phyloP scores from a whole-genome alignment of 2,113 vertebrate genomes.

The Cichladusa arquata region DNA sequence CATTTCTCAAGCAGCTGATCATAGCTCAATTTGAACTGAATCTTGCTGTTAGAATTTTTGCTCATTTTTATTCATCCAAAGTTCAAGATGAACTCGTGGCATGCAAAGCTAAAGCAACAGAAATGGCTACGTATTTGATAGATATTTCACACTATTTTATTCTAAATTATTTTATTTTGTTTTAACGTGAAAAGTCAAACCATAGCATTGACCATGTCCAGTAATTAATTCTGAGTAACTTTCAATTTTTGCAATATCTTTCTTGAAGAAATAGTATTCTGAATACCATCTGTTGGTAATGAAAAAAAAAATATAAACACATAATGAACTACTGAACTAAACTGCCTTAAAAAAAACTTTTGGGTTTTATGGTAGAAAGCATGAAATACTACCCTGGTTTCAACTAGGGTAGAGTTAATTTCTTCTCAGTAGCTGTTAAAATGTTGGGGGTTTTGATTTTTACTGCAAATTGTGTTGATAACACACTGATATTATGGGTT shows the following conservation, averaged over 20 bases:
- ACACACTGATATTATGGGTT: accelerated
- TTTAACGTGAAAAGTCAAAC: background rate
- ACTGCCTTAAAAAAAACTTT: too few species aligned
- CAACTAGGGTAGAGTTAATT: too few species aligned
- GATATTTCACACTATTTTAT: background rate
- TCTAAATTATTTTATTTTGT: background rate
- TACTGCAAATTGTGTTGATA: background rate
- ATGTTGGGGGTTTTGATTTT: background rate
- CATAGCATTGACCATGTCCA: background rate
- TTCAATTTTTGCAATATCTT: background rate
- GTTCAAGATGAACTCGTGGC: background rate
- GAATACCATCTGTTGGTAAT: background rate
- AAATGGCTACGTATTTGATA: background rate
- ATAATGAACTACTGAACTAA: background rate
- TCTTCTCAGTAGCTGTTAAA: background rate
- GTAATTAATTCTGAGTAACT: background rate
- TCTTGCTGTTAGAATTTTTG: background rate
- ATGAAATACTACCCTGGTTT: background rate
- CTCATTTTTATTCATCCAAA: background rate
- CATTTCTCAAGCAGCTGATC: background rate
- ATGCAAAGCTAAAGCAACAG: background rate
- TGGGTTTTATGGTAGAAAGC: too few species aligned
- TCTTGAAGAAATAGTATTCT: background rate
- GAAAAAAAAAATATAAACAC: background rate
- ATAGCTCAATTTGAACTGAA: background rate